These are phyloP conservation scores for Eretmocerus hayati DNA, from an alignment of 2,888 invertebrate genomes.

Conservation along the genomic window DNA sequence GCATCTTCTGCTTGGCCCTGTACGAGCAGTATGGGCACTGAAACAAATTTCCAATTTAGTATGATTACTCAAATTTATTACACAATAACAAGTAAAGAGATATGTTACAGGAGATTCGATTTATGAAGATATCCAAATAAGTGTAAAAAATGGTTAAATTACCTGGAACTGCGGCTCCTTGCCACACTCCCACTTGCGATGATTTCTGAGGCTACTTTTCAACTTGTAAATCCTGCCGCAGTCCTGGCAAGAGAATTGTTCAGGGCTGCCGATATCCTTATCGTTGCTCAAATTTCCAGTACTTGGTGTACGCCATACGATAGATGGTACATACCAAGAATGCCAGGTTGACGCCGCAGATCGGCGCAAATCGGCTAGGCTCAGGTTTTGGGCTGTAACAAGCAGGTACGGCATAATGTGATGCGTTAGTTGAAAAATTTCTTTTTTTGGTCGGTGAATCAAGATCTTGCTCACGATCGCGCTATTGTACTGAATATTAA, in stretches of 20 bases:
- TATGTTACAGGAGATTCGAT: no score
- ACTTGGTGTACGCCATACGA: constrained; percentile 42
- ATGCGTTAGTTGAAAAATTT: no score
- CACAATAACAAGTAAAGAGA: no score
- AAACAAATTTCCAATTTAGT: no score
- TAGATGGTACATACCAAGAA: constrained; percentile 42
- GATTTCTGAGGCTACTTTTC: constrained; percentile 38
- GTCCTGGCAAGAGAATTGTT: constrained; percentile 61
- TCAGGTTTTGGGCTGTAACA: constrained; percentile 60
- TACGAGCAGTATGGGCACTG: constrained; percentile 39
- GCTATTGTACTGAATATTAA: no score
- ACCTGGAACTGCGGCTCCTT: constrained; percentile 45
- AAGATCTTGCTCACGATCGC: no score
- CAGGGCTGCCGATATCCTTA: constrained; percentile 11
- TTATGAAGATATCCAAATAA: no score
- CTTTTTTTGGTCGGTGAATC: no score
- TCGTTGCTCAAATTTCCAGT: constrained; percentile 30
- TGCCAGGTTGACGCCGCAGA: constrained; percentile 55
- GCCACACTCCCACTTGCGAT: constrained; percentile 44
- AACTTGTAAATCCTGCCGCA: constrained; percentile 60
- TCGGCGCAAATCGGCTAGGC: constrained; percentile 54
- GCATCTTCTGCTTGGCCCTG: constrained; percentile 36
- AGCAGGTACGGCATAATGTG: constrained; percentile 6
- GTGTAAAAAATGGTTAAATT: no score
- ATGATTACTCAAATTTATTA: no score